Evolutionary conservation across 53 echinoderm and acorn worm species (phyloP).

Genomic region (Antedon mediterranea): DNA sequence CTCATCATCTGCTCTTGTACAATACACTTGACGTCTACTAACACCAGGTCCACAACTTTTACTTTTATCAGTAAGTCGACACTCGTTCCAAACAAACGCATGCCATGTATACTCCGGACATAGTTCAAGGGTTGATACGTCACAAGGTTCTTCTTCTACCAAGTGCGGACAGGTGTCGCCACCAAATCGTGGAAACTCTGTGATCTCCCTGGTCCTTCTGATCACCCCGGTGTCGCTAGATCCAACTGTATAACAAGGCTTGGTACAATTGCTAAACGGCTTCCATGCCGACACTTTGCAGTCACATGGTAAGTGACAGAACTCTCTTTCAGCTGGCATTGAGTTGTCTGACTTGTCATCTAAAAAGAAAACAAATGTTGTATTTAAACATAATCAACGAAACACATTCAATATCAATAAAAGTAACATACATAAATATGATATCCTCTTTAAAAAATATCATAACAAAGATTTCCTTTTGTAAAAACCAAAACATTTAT

Average conservation of each 20-base stretch:
- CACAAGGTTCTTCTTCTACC: conserved; percentile 37
- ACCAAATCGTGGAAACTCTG: conserved; percentile 51
- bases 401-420: no score
- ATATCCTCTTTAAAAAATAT: no score
- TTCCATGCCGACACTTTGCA: conserved; percentile 64
- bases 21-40: conserved; percentile 71
- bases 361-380: neutral
- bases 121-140: conserved; percentile 14
- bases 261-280: conserved; percentile 53
- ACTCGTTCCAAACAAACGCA: conserved; percentile 64
- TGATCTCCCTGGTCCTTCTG: conserved; percentile 41
- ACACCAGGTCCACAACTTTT: conserved; percentile 55
- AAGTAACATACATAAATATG: no score
- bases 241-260: conserved; percentile 39
- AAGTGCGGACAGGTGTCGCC: conserved; percentile 66
- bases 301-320: conserved; percentile 76
- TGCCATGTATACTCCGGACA: conserved; percentile 22
- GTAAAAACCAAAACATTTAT: no score
- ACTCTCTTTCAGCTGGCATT: conserved; percentile 20
- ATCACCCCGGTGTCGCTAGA: conserved; percentile 16
- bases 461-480: no score
- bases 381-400: no score
- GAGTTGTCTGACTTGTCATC: conserved; percentile 5
- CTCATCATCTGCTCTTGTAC: conserved; percentile 38
- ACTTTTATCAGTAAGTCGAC: conserved; percentile 22